These are phyloP conservation scores for Melanophora roralis DNA, from an alignment of 2,888 invertebrate genomes.

Conservation along the genomic window DNA sequence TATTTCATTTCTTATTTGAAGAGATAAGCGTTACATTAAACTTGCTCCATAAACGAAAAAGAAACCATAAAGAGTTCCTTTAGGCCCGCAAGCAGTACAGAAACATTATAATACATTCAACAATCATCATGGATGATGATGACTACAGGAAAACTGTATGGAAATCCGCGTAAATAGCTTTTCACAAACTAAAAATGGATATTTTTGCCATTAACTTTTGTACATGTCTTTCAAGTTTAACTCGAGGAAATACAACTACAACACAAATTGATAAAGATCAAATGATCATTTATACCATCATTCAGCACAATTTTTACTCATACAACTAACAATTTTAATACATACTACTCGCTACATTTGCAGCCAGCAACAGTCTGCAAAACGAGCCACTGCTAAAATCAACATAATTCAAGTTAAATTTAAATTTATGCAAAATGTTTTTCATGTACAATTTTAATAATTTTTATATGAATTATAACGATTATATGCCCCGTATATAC, in stretches of 20 bases:
- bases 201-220: constrained; percentile 25
- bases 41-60: constrained; percentile 14
- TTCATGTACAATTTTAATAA: constrained; percentile 49
- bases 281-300: constrained; percentile 38
- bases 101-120: constrained; percentile 42
- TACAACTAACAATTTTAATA: too few relatives aligned
- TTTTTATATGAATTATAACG: constrained; percentile 40
- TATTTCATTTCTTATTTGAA: constrained; percentile 15
- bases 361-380: not conserved
- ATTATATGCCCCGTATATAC: not conserved
- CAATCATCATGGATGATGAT: constrained; percentile 46
- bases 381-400: constrained; percentile 1
- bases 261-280: constrained; percentile 54
- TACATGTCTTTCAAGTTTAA: constrained; percentile 36
- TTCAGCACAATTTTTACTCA: not conserved
- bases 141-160: not conserved
- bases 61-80: not conserved
- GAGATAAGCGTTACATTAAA: constrained; percentile 59
- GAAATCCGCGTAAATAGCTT: not conserved
- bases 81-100: constrained; percentile 41
- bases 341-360: not conserved
- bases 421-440: constrained; percentile 61
- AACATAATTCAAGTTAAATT: constrained; percentile 47
- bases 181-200: not conserved
- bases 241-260: constrained; percentile 18